Conservation (phyloP, 2,888 invertebrate genomes). For the Amblyteles armatorius region DNA sequence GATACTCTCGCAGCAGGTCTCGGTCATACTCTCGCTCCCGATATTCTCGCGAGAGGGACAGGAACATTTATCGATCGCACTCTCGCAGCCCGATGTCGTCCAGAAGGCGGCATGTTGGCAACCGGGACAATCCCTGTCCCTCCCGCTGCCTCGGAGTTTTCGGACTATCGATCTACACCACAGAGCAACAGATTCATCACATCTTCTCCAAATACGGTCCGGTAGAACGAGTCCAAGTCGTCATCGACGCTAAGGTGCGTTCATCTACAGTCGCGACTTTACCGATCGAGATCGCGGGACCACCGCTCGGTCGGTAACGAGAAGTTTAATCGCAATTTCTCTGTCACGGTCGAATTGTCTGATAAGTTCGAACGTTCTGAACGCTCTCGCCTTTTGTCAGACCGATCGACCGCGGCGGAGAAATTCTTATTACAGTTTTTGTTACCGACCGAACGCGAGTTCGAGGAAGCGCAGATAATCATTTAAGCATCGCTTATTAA, state of each 20-base stretch:
- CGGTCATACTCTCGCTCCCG: constrained; percentile 85
- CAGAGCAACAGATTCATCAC: constrained; percentile 95
- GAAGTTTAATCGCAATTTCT: no score
- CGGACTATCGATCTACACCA: constrained; percentile 96
- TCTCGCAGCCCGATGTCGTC: constrained; percentile 94
- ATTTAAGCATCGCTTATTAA: no score
- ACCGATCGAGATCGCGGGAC: background rate
- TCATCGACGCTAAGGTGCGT: constrained; percentile 96
- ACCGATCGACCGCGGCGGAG: no score
- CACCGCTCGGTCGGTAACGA: no score
- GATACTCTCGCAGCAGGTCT: constrained; percentile 89
- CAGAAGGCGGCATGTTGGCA: constrained; percentile 91
- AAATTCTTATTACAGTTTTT: no score
- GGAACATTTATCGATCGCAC: constrained; percentile 88
- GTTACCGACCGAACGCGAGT: no score
- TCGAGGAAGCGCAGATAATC: no score
- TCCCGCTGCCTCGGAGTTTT: constrained; percentile 97
- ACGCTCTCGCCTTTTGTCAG: no score
- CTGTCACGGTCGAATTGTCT: no score
- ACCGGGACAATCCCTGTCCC: constrained; percentile 94
- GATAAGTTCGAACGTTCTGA: no score
- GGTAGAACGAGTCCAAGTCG: constrained; percentile 96
- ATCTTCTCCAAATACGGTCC: constrained; percentile 97
- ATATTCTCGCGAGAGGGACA: constrained; percentile 87
- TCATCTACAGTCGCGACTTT: background rate